These are phyloP conservation scores for Stylophora pistillata DNA, from an alignment of 64 coral and sea anemone genomes.

Conservation along the genomic window DNA sequence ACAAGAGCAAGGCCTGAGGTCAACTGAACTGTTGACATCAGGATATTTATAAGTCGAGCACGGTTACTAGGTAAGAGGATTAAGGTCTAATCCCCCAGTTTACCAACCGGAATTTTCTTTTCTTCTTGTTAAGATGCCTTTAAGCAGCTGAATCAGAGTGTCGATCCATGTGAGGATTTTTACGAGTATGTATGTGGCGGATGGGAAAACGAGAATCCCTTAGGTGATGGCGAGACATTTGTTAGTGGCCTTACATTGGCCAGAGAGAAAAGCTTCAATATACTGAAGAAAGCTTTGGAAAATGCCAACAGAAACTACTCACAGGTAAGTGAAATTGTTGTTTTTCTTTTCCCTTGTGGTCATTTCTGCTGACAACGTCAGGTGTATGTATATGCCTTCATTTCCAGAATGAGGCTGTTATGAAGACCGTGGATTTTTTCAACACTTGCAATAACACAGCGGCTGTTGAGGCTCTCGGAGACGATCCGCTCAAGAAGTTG, in stretches of 20 bases:
- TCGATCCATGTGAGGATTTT: conserved; percentile 57
- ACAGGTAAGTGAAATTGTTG: neutral
- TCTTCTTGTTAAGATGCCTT: conserved; percentile 10
- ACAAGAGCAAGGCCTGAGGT: too few species aligned
- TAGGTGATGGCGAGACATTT: conserved; percentile 23
- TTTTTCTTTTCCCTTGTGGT: neutral
- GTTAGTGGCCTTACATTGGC: conserved; percentile 31
- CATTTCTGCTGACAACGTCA: neutral
- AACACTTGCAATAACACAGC: conserved; percentile 50
- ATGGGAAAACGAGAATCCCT: conserved; percentile 41
- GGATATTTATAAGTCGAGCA: too few species aligned
- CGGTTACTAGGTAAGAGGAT: too few species aligned
- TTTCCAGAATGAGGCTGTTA: conserved; percentile 80
- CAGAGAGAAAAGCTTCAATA: conserved; percentile 18
- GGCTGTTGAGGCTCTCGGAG: conserved; percentile 44
- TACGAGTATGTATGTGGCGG: conserved; percentile 64
- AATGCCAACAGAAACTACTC: conserved; percentile 18
- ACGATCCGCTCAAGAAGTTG: conserved; percentile 48
- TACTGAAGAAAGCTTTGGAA: conserved; percentile 37
- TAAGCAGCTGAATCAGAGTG: conserved; percentile 60
- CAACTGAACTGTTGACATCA: too few species aligned
- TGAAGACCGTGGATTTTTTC: conserved; percentile 70
- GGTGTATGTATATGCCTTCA: neutral
- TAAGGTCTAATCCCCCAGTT: too few species aligned
- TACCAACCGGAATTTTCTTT: neutral